Evolutionary conservation across 2,113 vertebrate species (phyloP).

Genomic region (Leptocoma aspasia): DNA sequence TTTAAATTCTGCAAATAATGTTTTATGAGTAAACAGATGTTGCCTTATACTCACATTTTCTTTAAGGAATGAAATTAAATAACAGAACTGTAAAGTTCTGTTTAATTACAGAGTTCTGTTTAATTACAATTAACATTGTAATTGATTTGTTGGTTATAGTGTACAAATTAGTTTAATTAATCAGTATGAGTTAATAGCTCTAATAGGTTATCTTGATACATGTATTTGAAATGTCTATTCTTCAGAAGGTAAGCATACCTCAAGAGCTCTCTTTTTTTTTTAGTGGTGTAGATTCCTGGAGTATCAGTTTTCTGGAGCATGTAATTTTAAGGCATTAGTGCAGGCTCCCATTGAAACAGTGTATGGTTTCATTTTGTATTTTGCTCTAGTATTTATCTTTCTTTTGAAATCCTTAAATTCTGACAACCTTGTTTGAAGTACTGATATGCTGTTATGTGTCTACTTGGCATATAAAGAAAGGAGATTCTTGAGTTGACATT

Average conservation of each 20-base stretch:
- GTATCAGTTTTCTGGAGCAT: neutral
- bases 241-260: neutral
- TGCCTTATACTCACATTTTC: neutral
- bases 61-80: neutral
- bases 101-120: too few species aligned
- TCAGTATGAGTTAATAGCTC: neutral
- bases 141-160: neutral
- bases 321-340: neutral
- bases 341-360: neutral
- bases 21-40: neutral
- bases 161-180: neutral
- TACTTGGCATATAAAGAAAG: neutral
- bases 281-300: neutral
- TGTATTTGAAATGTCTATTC: neutral
- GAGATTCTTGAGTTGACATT: neutral
- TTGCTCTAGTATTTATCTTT: neutral
- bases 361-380: neutral
- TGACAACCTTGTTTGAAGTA: neutral
- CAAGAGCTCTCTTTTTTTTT: neutral
- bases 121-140: too few species aligned
- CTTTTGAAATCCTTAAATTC: neutral
- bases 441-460: neutral
- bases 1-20: neutral
- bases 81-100: neutral
- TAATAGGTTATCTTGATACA: neutral